phyloP scores from a whole-genome alignment of 30 jellyfish, hydroid and myxozoan species.

The Pseudorhiza aurosa region DNA sequence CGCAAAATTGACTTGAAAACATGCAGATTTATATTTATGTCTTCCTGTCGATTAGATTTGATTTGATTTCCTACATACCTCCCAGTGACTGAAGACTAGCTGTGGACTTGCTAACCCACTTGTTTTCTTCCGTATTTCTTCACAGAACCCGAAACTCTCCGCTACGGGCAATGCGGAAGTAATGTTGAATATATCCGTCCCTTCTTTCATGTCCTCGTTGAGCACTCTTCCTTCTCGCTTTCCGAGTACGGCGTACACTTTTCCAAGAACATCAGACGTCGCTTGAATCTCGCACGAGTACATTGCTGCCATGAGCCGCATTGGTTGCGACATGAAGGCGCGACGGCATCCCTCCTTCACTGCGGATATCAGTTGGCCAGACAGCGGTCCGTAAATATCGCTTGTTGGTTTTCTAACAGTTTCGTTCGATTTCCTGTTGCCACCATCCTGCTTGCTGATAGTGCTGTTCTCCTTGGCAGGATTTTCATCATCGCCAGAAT shows the following conservation, averaged over 20 bases:
- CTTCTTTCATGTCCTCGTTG: slow-evolving; percentile 93
- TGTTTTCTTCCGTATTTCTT: slow-evolving; percentile 95
- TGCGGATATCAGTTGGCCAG: slow-evolving; percentile 95
- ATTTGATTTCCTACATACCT: slow-evolving; percentile 46
- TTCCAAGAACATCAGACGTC: slow-evolving; percentile 95
- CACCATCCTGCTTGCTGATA: background rate
- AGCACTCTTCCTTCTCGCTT: slow-evolving; percentile 93
- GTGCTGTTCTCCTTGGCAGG: background rate
- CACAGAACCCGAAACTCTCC: slow-evolving; percentile 99
- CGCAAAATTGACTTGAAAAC: too few relatives aligned
- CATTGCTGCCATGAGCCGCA: slow-evolving; percentile 98
- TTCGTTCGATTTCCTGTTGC: background rate
- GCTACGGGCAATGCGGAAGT: slow-evolving; percentile 95
- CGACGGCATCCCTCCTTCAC: slow-evolving; percentile 97
- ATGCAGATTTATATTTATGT: too few relatives aligned
- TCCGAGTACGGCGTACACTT: slow-evolving; percentile 91
- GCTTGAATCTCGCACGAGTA: slow-evolving; percentile 97
- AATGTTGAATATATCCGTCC: slow-evolving; percentile 90
- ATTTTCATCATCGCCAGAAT: background rate
- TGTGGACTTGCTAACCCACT: slow-evolving; percentile 99
- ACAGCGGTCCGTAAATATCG: slow-evolving; percentile 77
- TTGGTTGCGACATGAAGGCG: slow-evolving; percentile 97
- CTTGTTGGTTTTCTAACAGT: background rate
- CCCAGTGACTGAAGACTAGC: slow-evolving; percentile 97
- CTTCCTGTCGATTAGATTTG: too few relatives aligned